Conservation (phyloP, 2,888 invertebrate species). For the Drosophila birchii region DNA sequence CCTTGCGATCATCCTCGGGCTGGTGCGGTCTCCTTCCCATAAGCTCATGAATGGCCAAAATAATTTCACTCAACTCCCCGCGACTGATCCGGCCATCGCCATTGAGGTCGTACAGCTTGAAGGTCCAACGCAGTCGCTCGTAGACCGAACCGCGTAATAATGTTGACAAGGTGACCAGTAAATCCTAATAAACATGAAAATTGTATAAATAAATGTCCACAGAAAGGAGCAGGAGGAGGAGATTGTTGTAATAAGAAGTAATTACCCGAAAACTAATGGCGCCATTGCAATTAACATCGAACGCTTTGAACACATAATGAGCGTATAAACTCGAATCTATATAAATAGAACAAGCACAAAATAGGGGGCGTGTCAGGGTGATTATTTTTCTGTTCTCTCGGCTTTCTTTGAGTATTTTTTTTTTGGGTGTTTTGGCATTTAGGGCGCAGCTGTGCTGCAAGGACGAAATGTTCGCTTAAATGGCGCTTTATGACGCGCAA, state of each 20-base stretch:
- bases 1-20: conserved; percentile 93
- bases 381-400: conserved; percentile 7
- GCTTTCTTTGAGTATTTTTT: conserved; percentile 29
- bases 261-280: conserved; percentile 98
- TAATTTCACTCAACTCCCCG: conserved; percentile 94
- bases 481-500: conserved; percentile 67
- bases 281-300: conserved; percentile 98
- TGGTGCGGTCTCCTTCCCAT: conserved; percentile 92
- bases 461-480: conserved; percentile 61
- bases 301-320: conserved; percentile 99
- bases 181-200: conserved; percentile 88
- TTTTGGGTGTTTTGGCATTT: conserved; percentile 29
- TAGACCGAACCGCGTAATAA: conserved; percentile 96
- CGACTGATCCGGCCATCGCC: conserved; percentile 98
- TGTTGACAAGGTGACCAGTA: conserved; percentile 96
- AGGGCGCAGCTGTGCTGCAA: conserved; percentile 44
- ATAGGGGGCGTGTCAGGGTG: conserved; percentile 34
- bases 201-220: conserved; percentile 6
- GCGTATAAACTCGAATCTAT: conserved; percentile 98
- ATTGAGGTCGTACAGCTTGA: conserved; percentile 97
- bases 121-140: conserved; percentile 98
- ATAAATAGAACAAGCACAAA: conserved; percentile 53
- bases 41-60: conserved; percentile 95
- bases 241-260: conserved; percentile 31
- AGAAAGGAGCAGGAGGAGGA: not conserved